Base-by-base conservation (phyloP, 1,140 invertebrate genomes). In the Ooceraea biroi region DNA sequence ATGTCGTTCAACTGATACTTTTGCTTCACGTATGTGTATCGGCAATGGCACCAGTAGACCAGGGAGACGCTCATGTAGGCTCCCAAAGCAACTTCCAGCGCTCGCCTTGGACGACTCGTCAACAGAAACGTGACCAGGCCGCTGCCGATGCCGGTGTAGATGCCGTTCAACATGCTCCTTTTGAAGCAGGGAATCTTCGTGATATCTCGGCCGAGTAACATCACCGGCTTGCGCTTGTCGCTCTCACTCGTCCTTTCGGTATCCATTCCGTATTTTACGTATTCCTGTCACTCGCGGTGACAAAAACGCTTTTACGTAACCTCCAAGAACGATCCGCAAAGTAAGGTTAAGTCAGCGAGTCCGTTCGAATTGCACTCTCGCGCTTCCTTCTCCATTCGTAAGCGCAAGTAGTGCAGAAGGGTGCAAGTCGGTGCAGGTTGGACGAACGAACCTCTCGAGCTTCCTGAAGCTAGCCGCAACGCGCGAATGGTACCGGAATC, bases 101-200 rank as follows among this genome's bases (percentile, higher is more conserved):
- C 92, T 12, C 94, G 86, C 30, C 88, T 85, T 1, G 93, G 68
- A 74, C 94, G 94, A 82, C 96, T 96, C 12, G 96, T 96, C 52
- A 95, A 95, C 88, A 96, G 92, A 89, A 96, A 96, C 50, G 94
- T 93, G 5, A 91, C 86, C 55, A 96, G 83, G 5, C 96, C 96
- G 55, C 91, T 87, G 1, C 90, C 95, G 22, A 96, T 84, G 27
- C 96, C 96, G 50, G 95, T 92, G 44, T 93, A 90, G 41, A 96
- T 96, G 22, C 96, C 96, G 92, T 95, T 95, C 0, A 96, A 71
- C 85, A 96, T 95, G 88, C 95, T 96, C 66, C 95, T 95, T 65
- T 95, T 94, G 90, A 96, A 96, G 89, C 96, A 97, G 25, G 96
- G 96, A 74, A 96, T 96, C 92, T 95, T 94, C 27, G 94, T 94